Conservation (phyloP, 2,888 invertebrate genomes). For the Mythimna pallens region DNA sequence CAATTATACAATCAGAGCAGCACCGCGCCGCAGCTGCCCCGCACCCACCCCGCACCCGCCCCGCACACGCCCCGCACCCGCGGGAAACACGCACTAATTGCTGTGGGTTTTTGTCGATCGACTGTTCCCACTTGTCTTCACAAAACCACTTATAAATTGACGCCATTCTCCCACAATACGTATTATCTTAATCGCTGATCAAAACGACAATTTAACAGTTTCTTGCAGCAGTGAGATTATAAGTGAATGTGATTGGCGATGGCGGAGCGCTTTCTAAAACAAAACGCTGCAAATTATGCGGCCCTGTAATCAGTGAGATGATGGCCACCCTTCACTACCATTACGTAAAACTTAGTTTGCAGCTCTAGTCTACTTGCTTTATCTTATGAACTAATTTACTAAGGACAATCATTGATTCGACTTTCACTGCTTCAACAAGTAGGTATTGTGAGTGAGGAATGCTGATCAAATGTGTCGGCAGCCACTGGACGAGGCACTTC, state of each 20-base stretch:
- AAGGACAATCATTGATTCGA: not conserved
- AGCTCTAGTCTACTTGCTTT: not conserved
- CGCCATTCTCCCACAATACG: constrained; percentile 61
- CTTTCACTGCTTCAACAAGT: constrained; percentile 14
- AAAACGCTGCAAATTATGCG: constrained; percentile 29
- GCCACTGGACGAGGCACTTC: too few relatives aligned
- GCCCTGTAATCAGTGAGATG: constrained; percentile 17
- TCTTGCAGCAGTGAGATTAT: constrained; percentile 48
- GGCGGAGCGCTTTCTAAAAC: constrained; percentile 48
- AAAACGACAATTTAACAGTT: constrained; percentile 65
- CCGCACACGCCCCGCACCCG: constrained; percentile 33
- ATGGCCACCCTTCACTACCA: constrained; percentile 37
- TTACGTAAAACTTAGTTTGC: constrained; percentile 18
- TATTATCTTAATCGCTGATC: constrained; percentile 65
- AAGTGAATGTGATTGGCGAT: constrained; percentile 52
- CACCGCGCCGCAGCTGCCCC: constrained; percentile 15
- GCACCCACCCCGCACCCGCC: constrained; percentile 23
- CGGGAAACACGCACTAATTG: constrained; percentile 71
- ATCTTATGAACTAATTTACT: not conserved
- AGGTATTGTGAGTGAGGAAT: not conserved
- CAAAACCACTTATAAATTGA: constrained; percentile 66
- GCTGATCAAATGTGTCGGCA: not conserved
- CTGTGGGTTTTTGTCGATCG: constrained; percentile 64
- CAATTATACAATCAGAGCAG: constrained; percentile 81
- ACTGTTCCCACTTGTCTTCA: constrained; percentile 63